A percentile compares a stretch with the other conserved stretches of the same genome.
Evolutionary conservation across 2,888 invertebrate genomes (phyloP).

Genomic region (Timandra comae): DNA sequence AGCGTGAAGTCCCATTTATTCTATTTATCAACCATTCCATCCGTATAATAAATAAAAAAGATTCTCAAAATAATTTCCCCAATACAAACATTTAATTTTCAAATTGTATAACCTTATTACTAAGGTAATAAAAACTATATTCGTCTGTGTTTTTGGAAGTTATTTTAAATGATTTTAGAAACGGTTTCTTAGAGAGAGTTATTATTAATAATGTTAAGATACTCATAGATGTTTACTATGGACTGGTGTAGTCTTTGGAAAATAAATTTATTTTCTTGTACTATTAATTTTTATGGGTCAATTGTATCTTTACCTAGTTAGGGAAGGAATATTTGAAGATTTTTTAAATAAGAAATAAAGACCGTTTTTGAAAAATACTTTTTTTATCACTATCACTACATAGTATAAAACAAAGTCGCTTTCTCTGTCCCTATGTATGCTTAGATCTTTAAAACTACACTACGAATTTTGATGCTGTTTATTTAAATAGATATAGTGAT

Average conservation of each 20-base stretch:
- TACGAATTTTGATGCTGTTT: no score
- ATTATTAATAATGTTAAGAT: slow-evolving; percentile 44
- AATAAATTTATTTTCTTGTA: slow-evolving; percentile 31
- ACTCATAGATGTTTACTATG: slow-evolving; percentile 25
- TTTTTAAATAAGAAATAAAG: not conserved
- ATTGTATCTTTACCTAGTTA: slow-evolving; percentile 17
- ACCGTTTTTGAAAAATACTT: not conserved
- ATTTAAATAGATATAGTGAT: no score
- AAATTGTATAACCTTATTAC: slow-evolving; percentile 22
- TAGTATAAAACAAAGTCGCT: no score
- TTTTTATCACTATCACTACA: not conserved
- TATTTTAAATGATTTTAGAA: slow-evolving; percentile 31
- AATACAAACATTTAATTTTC: slow-evolving; percentile 30
- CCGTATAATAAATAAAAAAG: slow-evolving; percentile 50
- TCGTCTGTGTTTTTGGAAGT: slow-evolving; percentile 10
- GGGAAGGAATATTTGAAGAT: not conserved
- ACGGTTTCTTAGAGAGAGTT: slow-evolving; percentile 36
- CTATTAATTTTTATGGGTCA: slow-evolving; percentile 28
- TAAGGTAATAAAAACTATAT: slow-evolving; percentile 22
- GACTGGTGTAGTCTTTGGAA: slow-evolving; percentile 29
- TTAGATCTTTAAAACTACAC: no score
- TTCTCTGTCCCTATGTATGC: no score
- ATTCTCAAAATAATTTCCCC: slow-evolving; percentile 50
- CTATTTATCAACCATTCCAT: slow-evolving; percentile 48
- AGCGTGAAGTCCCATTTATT: slow-evolving; percentile 59